Base-by-base conservation (phyloP, 2,797 vertebrate genomes). In the Enteromius trimaculatus region DNA sequence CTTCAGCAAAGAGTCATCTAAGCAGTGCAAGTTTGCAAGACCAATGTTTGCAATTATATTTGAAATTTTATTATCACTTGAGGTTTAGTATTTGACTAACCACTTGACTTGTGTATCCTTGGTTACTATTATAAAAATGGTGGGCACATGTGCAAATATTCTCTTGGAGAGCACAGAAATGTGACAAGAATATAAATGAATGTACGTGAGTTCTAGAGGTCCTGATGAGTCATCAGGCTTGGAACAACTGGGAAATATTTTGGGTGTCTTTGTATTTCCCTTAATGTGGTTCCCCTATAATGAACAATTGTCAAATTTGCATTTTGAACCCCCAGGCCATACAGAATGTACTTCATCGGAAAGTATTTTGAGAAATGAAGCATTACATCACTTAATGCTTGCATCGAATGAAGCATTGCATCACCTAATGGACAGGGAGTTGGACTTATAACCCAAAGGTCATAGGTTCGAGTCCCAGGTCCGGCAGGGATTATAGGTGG, bases 11-110 rank as follows among this genome's bases (percentile, higher is more conserved):
- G 11, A 74, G 49, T 34, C 29, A 74, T 53, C 29, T 29, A 71
- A 29, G 4, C n/a, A 34, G 71, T 34, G 10, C 9, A 74, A 51
- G 70, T 72, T 9, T 31, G 49, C 19, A 9, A 44, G n/a, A 44
- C 4, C 69, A 71, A 2, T 5, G n/a, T 71, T 71, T 72, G 9
- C 70, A 26, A 53, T 72, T 49, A 51, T 31, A 72, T 72, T 74
- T 53, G 49, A 17, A 53, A 53, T 74, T 74, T 74, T 74, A 74
- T 53, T 53, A 74, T n/a, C 49, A 74, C 49, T 74, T 71, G 69
- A 49, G 26, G 8, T 49, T 51, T 74, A 55, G 49, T 74, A n/a
- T 55, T 74, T 55, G 5, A 34, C 1, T n/a, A n/a, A 21, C 8
- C 69, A 49, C 29, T 74, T 74, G 71, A 74, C 47, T 31, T 31